Evolutionary conservation across 2,797 vertebrate species (phyloP), one percentile per base, ranked within the genome.

Genomic region (Lates japonicus): DNA sequence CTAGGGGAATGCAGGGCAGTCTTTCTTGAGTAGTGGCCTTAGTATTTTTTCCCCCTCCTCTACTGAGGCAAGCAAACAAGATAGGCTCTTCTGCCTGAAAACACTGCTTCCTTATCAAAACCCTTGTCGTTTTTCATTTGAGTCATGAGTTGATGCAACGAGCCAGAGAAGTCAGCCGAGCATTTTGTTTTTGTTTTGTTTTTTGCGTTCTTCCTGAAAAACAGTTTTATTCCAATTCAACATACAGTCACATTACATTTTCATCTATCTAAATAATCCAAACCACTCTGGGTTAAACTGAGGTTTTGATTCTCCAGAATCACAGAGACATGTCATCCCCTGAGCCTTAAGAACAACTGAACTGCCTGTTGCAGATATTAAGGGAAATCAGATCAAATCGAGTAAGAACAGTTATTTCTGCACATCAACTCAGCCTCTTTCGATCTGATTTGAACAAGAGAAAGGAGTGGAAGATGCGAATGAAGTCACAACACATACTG

Each of bases 51-150:
- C 31, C 13, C 22, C 25, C 49, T 39, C 59, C 22, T 70, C 44
- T 33, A 25, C 52, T n/a, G 14, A 84, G 52, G 59, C 55, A 54
- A 35, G 37, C 54, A 83, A 81, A 86, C 71, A 85, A 70, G 60
- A 82, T n/a, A 41, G 25, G 19, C 12, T 25, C 20, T 31, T 82
- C 65, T 65, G 67, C 35, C 70, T 74, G 55, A 82, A 82, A 78
- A 59, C 78, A 62, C 39, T 39, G 58, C 71, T 49, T 84, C 61
- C 61, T 87, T 80, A 83, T 85, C 58, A 77, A 81, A 83, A 75
- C 4, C n/a, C 41, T 69, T 87, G 70, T 83, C 17, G 1, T 76
- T 68, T 79, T 74, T 80, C 42, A 81, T 83, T 83, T 13, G n/a
- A 83, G 71, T 80, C 76, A 81, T 54, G 66, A 77, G 80, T 51